phyloP scores from a whole-genome alignment of 2,113 vertebrate genomes.

The Trematocara macrostoma region DNA sequence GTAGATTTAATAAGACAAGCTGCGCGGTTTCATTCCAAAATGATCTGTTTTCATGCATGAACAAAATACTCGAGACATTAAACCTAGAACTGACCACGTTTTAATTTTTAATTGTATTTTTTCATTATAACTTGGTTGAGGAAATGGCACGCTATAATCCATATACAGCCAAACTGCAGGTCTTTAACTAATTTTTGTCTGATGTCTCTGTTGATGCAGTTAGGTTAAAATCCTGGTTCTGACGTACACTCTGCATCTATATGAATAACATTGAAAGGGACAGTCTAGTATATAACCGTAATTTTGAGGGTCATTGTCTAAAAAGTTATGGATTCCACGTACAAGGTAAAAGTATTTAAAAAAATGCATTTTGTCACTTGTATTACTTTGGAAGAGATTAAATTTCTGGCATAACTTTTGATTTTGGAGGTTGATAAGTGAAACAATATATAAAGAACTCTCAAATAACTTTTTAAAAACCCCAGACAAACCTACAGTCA shows the following conservation, averaged over 20 bases:
- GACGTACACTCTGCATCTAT: neutral
- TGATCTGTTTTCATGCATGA: neutral
- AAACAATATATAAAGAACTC: neutral
- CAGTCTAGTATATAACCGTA: neutral
- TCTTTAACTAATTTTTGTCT: neutral
- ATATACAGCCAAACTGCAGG: neutral
- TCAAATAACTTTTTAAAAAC: neutral
- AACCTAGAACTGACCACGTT: neutral
- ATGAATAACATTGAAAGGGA: neutral
- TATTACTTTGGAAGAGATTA: neutral
- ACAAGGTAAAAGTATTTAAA: rapidly evolving
- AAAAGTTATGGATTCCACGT: neutral
- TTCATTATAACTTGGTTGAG: neutral
- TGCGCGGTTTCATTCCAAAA: rapidly evolving
- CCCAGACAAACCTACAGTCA: neutral
- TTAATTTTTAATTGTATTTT: neutral
- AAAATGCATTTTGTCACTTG: neutral
- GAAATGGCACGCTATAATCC: too few relatives aligned
- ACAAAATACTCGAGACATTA: neutral
- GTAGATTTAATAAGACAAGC: neutral
- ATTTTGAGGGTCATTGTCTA: neutral
- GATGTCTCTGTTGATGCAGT: neutral
- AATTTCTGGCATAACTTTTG: neutral
- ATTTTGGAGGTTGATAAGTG: neutral
- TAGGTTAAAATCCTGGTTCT: neutral